Evolutionary conservation across 2,797 vertebrate genomes (phyloP), one percentile per base, ranked within the genome.

Genomic region (Echeneis naucrates): DNA sequence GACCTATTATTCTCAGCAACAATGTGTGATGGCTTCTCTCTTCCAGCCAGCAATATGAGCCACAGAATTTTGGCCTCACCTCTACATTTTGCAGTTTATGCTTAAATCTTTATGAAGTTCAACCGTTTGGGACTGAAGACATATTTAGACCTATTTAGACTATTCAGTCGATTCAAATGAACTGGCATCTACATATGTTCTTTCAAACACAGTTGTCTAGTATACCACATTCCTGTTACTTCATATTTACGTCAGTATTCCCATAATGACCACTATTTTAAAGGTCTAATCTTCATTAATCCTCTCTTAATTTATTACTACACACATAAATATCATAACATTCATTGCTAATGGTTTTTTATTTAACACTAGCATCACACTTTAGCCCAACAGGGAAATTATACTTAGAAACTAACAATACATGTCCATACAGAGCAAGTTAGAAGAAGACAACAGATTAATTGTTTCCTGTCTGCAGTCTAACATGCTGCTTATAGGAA

Each of bases 401-500:
- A 26, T 32, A 57, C 48, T 47, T 21, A 58, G 56, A 72, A 65
- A 37, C n/a, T 63, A 76, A 66, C 38, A 54, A 40, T 3, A 44
- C 40, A 32, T 24, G 32, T 52, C 19, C n/a, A 47, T 2, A n/a
- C n/a, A 16, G 62, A 77, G 47, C 68, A 65, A 32, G 10, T 24
- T 45, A 52, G 64, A 37, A 70, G 56, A 68, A 71, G 8, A 61
- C 21, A 60, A 50, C 24, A 52, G 61, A 83, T 57, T 76, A 74
- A 87, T 80, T 33, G 67, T 59, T 78, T 77, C 78, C 76, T 71
- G 61, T 70, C 63, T 62, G 55, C 56, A 47, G 77, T 64, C 32
- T 19, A 64, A 56, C 58, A 5, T 32, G 73, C 76, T 75, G 72
- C 53, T 59, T 51, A 32, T 73, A 75, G 75, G 72, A 83, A 81